Percentiles rank a stretch among this genome's conserved stretches.
These are phyloP conservation scores for Sebastes fasciatus DNA, from an alignment of 2,113 vertebrate species.

Conservation along the genomic window DNA sequence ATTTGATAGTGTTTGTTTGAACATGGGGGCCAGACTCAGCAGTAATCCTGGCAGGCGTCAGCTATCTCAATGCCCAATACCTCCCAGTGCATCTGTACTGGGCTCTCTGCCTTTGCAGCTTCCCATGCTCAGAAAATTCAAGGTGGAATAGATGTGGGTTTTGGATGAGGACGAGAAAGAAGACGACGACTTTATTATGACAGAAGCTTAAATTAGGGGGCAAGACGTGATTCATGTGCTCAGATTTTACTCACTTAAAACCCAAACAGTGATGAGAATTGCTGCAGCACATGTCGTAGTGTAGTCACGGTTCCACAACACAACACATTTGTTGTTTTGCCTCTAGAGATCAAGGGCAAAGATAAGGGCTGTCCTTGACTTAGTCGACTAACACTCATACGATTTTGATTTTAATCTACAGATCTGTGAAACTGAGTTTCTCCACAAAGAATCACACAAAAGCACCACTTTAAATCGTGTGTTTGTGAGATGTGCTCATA, in stretches of 20 bases:
- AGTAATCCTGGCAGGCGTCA: slow-evolving; percentile 65
- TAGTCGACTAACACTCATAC: too few species aligned
- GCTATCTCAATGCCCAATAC: slow-evolving; percentile 44
- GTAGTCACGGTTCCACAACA: background rate
- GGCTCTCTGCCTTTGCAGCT: slow-evolving; percentile 55
- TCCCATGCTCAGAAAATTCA: slow-evolving; percentile 33
- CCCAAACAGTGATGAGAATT: background rate
- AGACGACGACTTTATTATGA: slow-evolving; percentile 28
- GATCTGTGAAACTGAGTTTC: too few species aligned
- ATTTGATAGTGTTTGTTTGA: slow-evolving; percentile 52
- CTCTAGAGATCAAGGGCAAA: background rate
- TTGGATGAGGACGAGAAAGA: slow-evolving; percentile 32
- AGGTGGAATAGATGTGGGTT: slow-evolving; percentile 27
- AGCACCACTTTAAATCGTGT: too few species aligned
- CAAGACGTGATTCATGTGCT: background rate
- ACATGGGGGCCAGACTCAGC: slow-evolving; percentile 56
- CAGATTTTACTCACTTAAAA: slow-evolving; percentile 6
- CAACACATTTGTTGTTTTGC: background rate
- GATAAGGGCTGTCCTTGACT: too few species aligned
- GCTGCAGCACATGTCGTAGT: background rate
- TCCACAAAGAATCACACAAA: too few species aligned
- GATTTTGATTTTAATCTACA: too few species aligned
- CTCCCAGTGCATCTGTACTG: slow-evolving; percentile 57
- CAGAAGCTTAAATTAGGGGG: background rate
- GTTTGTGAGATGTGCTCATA: too few species aligned